Conservation (phyloP, 2,113 vertebrate genomes). For the Brachypteracias leptosomus region DNA sequence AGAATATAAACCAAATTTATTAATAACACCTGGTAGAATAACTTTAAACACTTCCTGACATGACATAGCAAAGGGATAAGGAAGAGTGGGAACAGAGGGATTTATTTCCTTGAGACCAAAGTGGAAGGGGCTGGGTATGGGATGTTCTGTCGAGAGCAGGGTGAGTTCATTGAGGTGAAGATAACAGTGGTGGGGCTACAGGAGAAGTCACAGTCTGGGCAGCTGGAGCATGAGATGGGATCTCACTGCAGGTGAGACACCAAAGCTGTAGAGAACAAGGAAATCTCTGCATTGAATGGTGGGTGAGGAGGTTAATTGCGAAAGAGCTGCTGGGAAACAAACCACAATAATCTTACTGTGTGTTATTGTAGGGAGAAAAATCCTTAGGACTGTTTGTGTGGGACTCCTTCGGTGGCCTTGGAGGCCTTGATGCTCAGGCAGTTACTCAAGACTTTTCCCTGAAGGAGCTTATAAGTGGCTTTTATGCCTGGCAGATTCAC, state of each 20-base stretch:
- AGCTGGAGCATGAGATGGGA: not conserved
- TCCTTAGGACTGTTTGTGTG: not conserved
- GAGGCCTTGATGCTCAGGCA: not conserved
- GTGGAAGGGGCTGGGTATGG: not conserved
- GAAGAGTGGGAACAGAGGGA: not conserved
- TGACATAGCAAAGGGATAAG: not conserved
- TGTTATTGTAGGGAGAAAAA: not conserved
- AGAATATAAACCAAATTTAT: slow-evolving; percentile 51
- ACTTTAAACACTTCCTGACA: not conserved
- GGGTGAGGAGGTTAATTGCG: not conserved
- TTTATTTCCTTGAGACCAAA: not conserved
- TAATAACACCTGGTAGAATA: not conserved
- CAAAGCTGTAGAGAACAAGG: not conserved
- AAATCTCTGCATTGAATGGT: not conserved
- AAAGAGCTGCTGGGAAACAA: not conserved
- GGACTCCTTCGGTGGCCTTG: not conserved
- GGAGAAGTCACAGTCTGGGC: not conserved
- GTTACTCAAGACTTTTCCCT: not conserved
- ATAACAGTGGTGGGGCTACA: not conserved
- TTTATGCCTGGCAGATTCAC: slow-evolving; percentile 21
- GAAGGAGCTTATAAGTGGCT: not conserved
- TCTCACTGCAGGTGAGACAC: not conserved
- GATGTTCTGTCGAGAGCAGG: not conserved
- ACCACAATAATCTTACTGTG: not conserved
- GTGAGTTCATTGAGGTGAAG: not conserved